These are phyloP conservation scores for Plagodis pulveraria DNA, from an alignment of 2,888 invertebrate species.

Conservation along the genomic window DNA sequence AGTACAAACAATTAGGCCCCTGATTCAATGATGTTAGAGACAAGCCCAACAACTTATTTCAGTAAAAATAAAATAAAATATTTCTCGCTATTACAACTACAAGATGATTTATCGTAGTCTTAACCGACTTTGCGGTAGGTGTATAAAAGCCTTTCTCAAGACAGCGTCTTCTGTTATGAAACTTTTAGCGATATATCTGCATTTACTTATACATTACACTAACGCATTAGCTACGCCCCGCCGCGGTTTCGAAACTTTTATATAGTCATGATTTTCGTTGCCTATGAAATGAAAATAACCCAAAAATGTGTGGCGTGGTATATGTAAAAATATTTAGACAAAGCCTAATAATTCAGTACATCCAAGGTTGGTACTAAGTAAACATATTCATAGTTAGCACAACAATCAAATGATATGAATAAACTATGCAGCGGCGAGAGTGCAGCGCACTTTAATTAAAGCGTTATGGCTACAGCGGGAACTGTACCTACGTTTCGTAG, in stretches of 20 bases:
- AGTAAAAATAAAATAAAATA: constrained; percentile 18
- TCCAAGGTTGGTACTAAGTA: too few relatives aligned
- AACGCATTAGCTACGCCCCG: background rate
- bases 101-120: constrained; percentile 1
- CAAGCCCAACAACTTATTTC: too few relatives aligned
- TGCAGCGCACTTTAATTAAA: constrained; percentile 7
- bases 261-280: too few relatives aligned
- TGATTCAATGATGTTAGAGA: too few relatives aligned
- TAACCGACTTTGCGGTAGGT: constrained; percentile 10
- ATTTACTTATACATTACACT: background rate
- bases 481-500: too few relatives aligned
- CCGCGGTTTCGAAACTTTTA: too few relatives aligned
- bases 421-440: constrained; percentile 9
- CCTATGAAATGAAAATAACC: too few relatives aligned
- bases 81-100: constrained; percentile 12
- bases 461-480: constrained; percentile 1
- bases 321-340: constrained; percentile 4
- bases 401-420: constrained; percentile 15
- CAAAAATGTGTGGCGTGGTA: background rate
- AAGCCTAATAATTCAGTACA: too few relatives aligned
- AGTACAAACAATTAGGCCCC: too few relatives aligned
- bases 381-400: too few relatives aligned
- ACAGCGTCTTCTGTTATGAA: constrained; percentile 2
- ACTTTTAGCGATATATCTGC: constrained; percentile 2
- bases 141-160: constrained; percentile 9